Evolutionary conservation across 2,113 vertebrate genomes (phyloP), one percentile per base, ranked within the genome.

Genomic region (Lycocorax pyrrhopterus): DNA sequence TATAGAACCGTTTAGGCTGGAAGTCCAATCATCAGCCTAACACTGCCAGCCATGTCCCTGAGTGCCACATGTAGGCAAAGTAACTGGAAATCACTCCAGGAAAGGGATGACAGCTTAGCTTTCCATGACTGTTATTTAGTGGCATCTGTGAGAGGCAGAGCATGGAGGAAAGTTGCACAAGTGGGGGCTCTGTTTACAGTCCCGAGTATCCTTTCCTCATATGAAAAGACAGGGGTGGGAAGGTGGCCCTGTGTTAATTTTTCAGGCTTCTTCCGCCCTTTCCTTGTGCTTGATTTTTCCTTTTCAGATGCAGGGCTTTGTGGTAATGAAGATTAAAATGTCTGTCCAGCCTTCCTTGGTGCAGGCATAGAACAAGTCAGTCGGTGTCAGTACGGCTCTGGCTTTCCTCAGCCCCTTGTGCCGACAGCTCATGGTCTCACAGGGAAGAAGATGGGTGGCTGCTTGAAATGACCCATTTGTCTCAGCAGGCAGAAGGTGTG

Each of bases 271-370:
- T 80, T 12, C 16, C 84, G 21, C 52, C 25, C 19, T 73, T 94
- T 55, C 7, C 14, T 56, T n/a, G 19, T n/a, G 32, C 68, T 78
- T 26, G 4, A n/a, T 46, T 92, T 89, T 89, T 77, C 64, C 35
- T 43, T 85, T 95, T 76, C 71, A 63, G 44, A 72, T 56, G 47
- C 26, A 83, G 30, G 15, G 16, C 14, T 64, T 59, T 79, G 44
- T 72, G 55, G 59, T 92, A 89, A 81, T 91, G 81, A 91, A 88
- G 80, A 87, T 63, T 89, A 94, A 96, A 87, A 80, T 9, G 7
- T 82, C 63, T 90, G 53, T 64, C 72, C 0, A 0, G 76, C 62
- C 16, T 84, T 90, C 51, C 33, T 51, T 55, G 29, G 13, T 82
- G 81, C 51, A 68, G 74, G 26, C 30, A 29, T 10, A 47, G 81